Evolutionary conservation across 2,797 vertebrate genomes (phyloP).

Genomic region (Vultur gryphus): DNA sequence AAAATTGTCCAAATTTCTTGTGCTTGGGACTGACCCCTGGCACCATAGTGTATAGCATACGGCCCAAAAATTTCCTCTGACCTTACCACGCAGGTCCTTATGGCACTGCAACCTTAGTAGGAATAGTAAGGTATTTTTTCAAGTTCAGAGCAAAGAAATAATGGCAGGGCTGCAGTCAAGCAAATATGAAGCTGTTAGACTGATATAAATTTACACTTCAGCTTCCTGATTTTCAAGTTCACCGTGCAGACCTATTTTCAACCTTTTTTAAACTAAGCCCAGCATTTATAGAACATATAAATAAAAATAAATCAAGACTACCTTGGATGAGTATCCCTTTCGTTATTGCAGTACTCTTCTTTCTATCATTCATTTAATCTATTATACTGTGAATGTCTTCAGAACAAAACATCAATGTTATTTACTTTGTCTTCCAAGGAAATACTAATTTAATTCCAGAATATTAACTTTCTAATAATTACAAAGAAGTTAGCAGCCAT

Average conservation of each 20-base stretch:
- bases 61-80: not conserved
- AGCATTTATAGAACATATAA: not conserved
- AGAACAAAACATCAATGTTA: not conserved
- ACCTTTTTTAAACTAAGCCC: not conserved
- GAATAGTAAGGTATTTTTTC: not conserved
- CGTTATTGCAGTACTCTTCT: not conserved
- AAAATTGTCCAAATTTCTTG: not conserved
- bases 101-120: not conserved
- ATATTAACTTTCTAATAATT: not conserved
- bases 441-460: not conserved
- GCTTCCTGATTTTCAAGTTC: not conserved
- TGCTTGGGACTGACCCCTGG: not conserved
- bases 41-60: not conserved
- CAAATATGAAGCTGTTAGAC: not conserved
- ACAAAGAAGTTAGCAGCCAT: not conserved
- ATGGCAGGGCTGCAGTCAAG: not conserved
- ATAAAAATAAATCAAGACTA: not conserved
- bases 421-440: not conserved
- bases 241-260: not conserved
- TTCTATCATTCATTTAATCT: not conserved
- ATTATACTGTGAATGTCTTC: not conserved
- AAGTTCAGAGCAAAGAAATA: not conserved
- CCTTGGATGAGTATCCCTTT: not conserved
- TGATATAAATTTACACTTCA: too few species aligned
- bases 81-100: not conserved